Conservation (phyloP, 1,140 invertebrate species). For the Pentalonia nigronervosa region DNA sequence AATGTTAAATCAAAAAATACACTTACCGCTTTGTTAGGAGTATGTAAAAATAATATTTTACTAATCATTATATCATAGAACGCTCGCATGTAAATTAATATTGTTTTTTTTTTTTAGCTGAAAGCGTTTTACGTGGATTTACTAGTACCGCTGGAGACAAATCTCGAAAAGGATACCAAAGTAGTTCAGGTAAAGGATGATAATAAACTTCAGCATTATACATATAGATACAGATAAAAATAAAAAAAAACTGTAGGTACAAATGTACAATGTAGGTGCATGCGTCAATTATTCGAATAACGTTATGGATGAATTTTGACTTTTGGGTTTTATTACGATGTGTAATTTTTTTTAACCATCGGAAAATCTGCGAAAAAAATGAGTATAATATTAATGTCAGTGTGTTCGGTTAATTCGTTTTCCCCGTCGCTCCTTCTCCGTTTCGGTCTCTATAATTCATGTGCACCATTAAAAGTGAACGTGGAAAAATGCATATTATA, state of each 20-base stretch:
- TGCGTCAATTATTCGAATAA: neutral
- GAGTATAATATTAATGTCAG: neutral
- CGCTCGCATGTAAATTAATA: neutral
- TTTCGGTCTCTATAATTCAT: constrained; percentile 12
- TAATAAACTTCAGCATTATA: neutral
- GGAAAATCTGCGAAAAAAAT: neutral
- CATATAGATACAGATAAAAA: neutral
- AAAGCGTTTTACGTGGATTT: constrained; percentile 94
- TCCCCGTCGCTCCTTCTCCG: neutral
- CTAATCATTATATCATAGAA: neutral
- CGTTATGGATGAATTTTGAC: neutral
- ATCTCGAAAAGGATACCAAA: constrained; percentile 92
- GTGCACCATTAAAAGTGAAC: neutral
- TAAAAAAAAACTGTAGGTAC: neutral
- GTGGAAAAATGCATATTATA: constrained; percentile 5
- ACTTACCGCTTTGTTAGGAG: neutral
- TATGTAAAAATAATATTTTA: neutral
- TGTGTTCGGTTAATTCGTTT: neutral
- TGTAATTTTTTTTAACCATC: neutral
- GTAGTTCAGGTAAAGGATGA: constrained; percentile 79
- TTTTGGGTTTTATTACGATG: neutral
- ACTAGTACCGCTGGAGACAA: constrained; percentile 88
- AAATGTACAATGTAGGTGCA: neutral
- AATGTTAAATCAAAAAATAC: neutral
- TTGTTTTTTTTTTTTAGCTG: constrained; percentile 71